Percentiles rank a stretch among this genome's conserved stretches.
Evolutionary conservation across 2,888 invertebrate species (phyloP).

Genomic region (Operophtera brumata): DNA sequence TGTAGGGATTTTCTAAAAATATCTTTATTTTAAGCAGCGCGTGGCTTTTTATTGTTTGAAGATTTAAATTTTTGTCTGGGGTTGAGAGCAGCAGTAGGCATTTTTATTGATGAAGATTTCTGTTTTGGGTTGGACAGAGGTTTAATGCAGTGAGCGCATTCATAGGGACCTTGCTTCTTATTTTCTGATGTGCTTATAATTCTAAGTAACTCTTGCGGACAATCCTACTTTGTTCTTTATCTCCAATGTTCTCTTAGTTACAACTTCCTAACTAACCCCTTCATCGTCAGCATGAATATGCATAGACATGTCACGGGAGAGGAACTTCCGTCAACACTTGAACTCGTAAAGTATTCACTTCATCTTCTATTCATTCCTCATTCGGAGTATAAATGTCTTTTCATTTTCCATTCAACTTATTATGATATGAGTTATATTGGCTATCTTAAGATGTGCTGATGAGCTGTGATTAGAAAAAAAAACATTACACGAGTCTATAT

Average conservation of each 20-base stretch:
- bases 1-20: too few species aligned
- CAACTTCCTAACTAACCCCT: slow-evolving; percentile 24
- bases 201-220: background rate
- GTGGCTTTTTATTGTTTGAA: too few species aligned
- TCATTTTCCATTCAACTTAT: background rate
- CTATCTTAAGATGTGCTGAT: too few species aligned
- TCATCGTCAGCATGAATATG: slow-evolving; percentile 24
- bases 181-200: background rate
- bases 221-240: slow-evolving; percentile 5
- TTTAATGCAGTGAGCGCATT: too few species aligned
- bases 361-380: slow-evolving; percentile 20
- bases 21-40: too few species aligned
- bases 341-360: slow-evolving; percentile 32
- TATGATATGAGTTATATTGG: too few species aligned
- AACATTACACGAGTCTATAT: too few species aligned
- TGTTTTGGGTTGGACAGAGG: too few species aligned
- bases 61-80: too few species aligned
- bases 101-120: too few species aligned
- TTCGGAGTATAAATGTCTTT: background rate
- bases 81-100: too few species aligned
- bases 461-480: too few species aligned
- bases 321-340: slow-evolving; percentile 29
- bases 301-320: slow-evolving; percentile 14
- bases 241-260: slow-evolving; percentile 13
- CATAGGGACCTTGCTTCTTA: background rate